Evolutionary conservation across 2,113 vertebrate genomes (phyloP).

Genomic region (Campylomormyrus tamandua): DNA sequence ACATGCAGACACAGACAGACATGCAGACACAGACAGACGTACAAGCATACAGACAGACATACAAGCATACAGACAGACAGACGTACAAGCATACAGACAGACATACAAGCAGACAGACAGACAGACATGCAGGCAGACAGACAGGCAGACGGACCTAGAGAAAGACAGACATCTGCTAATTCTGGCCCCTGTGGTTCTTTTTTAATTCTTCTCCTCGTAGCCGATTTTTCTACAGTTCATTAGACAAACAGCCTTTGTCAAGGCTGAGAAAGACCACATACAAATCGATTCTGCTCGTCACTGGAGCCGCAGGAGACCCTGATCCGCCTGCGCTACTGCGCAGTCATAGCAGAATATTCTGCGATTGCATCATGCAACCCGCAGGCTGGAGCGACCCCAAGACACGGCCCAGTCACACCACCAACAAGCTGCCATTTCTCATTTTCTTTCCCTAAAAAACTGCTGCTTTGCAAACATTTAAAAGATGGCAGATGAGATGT

Average conservation of each 20-base stretch:
- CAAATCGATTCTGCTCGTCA: background rate
- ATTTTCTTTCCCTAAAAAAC: background rate
- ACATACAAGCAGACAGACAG: too few relatives aligned
- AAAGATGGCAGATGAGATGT: background rate
- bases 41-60: too few relatives aligned
- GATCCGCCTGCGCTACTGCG: background rate
- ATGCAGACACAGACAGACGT: too few relatives aligned
- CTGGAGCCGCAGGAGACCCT: background rate
- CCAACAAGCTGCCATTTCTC: background rate
- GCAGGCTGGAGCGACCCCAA: background rate
- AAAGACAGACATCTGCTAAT: background rate
- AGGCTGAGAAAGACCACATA: background rate
- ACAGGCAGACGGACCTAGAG: background rate
- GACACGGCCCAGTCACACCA: background rate
- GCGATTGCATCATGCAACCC: background rate
- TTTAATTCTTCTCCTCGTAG: background rate
- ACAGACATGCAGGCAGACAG: background rate
- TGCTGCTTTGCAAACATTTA: background rate
- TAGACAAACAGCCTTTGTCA: background rate
- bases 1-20: too few relatives aligned
- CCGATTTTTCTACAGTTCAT: background rate
- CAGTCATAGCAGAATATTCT: background rate
- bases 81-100: too few relatives aligned
- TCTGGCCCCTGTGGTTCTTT: background rate
- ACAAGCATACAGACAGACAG: too few relatives aligned